Percentiles rank a stretch among this genome's conserved stretches.
These are phyloP conservation scores for Kuschelorhynchus macadamiae DNA, from an alignment of 2,888 invertebrate species.

Conservation along the genomic window DNA sequence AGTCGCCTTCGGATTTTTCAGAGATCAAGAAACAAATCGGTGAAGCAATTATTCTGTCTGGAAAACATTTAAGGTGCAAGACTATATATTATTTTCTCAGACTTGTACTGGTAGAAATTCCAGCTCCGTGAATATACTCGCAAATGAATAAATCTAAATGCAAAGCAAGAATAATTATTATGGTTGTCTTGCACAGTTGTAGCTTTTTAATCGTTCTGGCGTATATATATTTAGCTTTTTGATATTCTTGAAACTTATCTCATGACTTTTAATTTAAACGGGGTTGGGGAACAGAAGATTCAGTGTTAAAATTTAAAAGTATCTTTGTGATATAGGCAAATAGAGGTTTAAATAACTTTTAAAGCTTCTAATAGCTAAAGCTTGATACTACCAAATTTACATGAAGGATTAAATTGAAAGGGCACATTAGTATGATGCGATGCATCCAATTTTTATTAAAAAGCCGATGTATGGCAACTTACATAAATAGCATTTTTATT, in stretches of 20 bases:
- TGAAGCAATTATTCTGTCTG: conserved; percentile 23
- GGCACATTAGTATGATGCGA: too few relatives aligned
- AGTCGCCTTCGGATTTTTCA: conserved; percentile 1
- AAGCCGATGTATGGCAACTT: too few relatives aligned
- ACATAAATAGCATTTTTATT: too few relatives aligned
- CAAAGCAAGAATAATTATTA: conserved; percentile 26
- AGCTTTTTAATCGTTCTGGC: conserved; percentile 14
- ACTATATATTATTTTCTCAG: conserved; percentile 26
- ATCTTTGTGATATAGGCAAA: too few relatives aligned
- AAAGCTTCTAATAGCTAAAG: too few relatives aligned
- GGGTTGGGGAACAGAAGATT: too few relatives aligned
- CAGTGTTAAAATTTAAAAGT: too few relatives aligned
- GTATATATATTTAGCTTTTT: conserved; percentile 13
- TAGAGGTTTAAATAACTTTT: too few relatives aligned
- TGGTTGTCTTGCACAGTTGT: conserved; percentile 15
- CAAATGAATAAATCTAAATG: conserved; percentile 23
- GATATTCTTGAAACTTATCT: conserved; percentile 1
- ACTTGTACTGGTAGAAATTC: conserved; percentile 21
- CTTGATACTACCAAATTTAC: background rate
- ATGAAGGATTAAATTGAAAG: background rate
- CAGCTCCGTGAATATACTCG: conserved; percentile 28
- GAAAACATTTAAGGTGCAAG: conserved; percentile 21
- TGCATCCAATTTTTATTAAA: too few relatives aligned
- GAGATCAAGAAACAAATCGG: conserved; percentile 13
- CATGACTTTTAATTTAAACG: conserved; percentile 7